Base-by-base conservation (phyloP, 2,113 vertebrate species). In the Oxyura jamaicensis region DNA sequence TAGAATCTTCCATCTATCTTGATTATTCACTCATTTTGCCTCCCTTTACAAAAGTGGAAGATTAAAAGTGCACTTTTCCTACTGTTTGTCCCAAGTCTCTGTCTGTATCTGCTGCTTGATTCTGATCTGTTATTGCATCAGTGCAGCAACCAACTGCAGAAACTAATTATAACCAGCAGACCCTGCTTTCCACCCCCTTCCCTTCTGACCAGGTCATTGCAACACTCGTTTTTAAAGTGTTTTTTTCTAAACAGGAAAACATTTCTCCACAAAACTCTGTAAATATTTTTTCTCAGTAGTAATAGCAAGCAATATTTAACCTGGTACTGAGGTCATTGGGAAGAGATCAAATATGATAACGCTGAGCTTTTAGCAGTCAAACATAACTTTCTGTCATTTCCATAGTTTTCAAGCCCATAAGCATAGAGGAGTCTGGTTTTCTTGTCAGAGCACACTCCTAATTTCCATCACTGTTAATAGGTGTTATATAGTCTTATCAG, bases 281-380 rank as follows among this genome's bases (percentile, higher is more conserved):
- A 96, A 96, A 95, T 97, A 92, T 94, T 97, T 97, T 97, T 92
- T 85, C 90, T 91, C 76, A 65, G 35, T 83, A 94, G 46, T 88
- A 81, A 33, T 86, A 89, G 25, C 48, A 90, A 68, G 66, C 80
- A 79, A 21, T 66, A 91, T 91, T 88, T 88, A 86, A 90, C 68
- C 22, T 82, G 59, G 12, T 90, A 67, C n/a, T 69, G 82, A 83
- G 78, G 75, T 90, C 76, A 65, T 63, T 90, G 52, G 50, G 65
- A 83, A 88, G 35, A 93, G 80, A 81, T 75, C 35, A 72, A 73
- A 72, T 75, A 52, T 90, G 73, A 84, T 79, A 92, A 74, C 13
- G 8, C 42, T 46, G 76, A 92, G 62, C 22, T 96, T 95, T 81
- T 72, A 53, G 46, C 83, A 86, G 62, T 52, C 62, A 75, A 14